phyloP scores from a whole-genome alignment of 1,140 invertebrate genomes.

The Calycopis cecrops region DNA sequence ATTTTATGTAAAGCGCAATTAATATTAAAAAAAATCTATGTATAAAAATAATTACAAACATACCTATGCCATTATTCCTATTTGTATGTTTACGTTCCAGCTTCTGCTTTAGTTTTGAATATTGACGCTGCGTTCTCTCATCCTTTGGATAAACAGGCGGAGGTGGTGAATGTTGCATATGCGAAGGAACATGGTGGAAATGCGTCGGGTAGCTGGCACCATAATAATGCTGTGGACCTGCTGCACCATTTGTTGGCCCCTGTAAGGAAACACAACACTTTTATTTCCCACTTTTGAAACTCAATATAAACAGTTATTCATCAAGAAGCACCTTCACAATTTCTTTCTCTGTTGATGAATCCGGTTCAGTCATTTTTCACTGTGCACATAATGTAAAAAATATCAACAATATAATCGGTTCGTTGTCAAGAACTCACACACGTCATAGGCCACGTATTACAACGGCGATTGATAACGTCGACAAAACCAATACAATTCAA shows the following conservation, averaged over 20 bases:
- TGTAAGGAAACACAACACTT: conserved; percentile 31
- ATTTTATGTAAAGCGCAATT: no score
- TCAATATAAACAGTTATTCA: not conserved
- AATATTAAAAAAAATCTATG: no score
- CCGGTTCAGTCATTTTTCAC: conserved; percentile 39
- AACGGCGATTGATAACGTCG: conserved; percentile 43
- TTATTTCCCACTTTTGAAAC: not conserved
- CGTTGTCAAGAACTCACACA: conserved; percentile 16
- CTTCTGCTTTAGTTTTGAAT: conserved; percentile 84
- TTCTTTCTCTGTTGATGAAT: conserved; percentile 34
- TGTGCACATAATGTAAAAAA: conserved; percentile 4
- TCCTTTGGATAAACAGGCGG: conserved; percentile 82
- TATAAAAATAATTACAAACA: conserved; percentile 24
- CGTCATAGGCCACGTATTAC: conserved; percentile 60
- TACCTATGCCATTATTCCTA: conserved; percentile 72
- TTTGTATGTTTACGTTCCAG: conserved; percentile 78
- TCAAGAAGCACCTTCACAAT: conserved; percentile 22
- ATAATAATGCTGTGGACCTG: conserved; percentile 79
- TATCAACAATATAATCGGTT: not conserved
- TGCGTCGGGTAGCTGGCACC: conserved; percentile 77
- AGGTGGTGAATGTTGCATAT: conserved; percentile 74
- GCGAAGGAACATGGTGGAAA: conserved; percentile 75
- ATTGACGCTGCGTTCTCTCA: conserved; percentile 84
- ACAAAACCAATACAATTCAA: conserved; percentile 33
- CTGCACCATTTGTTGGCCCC: conserved; percentile 78